Conservation (phyloP, 1,140 invertebrate genomes). For the Caenorhabditis elegans region DNA sequence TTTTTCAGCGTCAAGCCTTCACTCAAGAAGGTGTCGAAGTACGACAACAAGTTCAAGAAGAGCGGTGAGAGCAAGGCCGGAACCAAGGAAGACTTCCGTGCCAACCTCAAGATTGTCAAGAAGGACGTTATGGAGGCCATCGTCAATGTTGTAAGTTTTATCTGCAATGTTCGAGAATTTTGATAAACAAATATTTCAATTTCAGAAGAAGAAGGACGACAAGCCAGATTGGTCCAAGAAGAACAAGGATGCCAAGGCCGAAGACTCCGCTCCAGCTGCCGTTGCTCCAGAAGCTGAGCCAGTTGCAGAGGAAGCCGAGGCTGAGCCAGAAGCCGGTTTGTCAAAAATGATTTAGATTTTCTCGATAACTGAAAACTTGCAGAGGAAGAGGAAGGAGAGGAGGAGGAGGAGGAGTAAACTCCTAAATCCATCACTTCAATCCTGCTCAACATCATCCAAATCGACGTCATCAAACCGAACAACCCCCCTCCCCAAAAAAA, state of each 20-base stretch:
- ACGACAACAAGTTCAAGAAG: conserved; percentile 81
- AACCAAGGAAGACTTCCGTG: conserved; percentile 47
- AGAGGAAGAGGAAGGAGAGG: conserved; percentile 13
- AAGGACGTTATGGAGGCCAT: conserved; percentile 42
- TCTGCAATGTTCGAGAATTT: not conserved
- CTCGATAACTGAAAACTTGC: not conserved
- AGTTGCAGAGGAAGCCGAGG: not conserved
- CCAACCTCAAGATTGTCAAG: conserved; percentile 47
- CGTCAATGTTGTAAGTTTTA: conserved; percentile 15
- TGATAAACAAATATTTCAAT: not conserved
- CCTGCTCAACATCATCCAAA: not conserved
- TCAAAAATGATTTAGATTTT: not conserved
- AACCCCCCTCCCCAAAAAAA: not conserved
- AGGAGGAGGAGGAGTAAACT: conserved; percentile 19
- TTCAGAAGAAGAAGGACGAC: conserved; percentile 46
- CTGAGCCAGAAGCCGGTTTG: conserved; percentile 22
- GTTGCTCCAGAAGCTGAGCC: not conserved
- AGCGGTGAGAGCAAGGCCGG: conserved; percentile 28
- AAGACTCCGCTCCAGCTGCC: conserved; percentile 17
- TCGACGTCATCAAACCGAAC: not conserved
- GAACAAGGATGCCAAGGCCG: conserved; percentile 30
- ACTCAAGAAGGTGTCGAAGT: conserved; percentile 98
- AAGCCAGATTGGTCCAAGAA: conserved; percentile 53
- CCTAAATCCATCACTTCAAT: not conserved
- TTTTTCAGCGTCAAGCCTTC: conserved; percentile 83